Evolutionary conservation across 2,797 vertebrate species (phyloP).

Genomic region (Chelidonichthys spinosus): DNA sequence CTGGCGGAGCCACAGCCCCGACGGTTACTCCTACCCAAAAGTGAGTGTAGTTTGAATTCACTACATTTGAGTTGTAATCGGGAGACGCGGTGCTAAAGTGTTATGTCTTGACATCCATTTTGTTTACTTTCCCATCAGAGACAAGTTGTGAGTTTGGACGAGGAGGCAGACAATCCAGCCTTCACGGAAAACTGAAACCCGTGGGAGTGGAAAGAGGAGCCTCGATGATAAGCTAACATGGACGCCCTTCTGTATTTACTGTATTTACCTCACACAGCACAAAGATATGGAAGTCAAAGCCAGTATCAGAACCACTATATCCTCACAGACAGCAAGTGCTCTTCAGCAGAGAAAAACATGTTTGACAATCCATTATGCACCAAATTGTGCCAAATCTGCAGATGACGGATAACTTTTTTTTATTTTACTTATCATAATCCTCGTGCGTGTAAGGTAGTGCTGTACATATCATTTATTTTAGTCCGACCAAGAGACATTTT

Average conservation of each 20-base stretch:
- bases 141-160: constrained; percentile 89
- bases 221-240: constrained; percentile 51
- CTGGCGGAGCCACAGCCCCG: constrained; percentile 85
- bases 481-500: constrained; percentile 15
- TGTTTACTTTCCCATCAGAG: constrained; percentile 76
- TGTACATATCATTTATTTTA: constrained; percentile 54
- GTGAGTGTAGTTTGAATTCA: constrained; percentile 69
- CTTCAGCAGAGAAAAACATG: constrained; percentile 18
- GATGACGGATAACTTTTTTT: neutral
- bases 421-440: neutral
- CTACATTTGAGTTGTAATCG: neutral
- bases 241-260: constrained; percentile 29
- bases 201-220: constrained; percentile 23
- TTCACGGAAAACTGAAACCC: constrained; percentile 69
- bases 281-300: constrained; percentile 56
- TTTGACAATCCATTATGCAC: constrained; percentile 8
- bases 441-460: constrained; percentile 4
- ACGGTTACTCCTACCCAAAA: constrained; percentile 90
- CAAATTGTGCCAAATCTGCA: constrained; percentile 43
- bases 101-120: constrained; percentile 25
- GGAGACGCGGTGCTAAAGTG: neutral
- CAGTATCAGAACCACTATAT: constrained; percentile 53
- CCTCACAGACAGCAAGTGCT: constrained; percentile 40
- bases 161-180: constrained; percentile 83
- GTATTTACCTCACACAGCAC: constrained; percentile 63